Evolutionary conservation across 2,113 vertebrate species (phyloP).

Genomic region (Stomatorhinus ivindoensis): DNA sequence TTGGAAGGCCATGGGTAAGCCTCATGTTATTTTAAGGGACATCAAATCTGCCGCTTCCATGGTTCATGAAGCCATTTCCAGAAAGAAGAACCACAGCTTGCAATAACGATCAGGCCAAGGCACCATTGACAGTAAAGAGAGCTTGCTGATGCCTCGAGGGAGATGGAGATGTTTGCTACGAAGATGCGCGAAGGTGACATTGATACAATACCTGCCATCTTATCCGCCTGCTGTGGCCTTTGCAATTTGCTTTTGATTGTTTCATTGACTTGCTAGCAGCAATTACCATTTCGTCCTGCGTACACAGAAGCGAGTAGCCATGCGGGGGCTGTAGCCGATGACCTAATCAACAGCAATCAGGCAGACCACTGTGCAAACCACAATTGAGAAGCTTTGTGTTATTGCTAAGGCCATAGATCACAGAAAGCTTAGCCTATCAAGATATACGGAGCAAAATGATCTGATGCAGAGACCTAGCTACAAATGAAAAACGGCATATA

Average conservation of each 20-base stretch:
- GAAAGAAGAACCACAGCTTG: background rate
- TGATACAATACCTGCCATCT: background rate
- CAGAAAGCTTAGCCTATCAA: background rate
- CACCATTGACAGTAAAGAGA: background rate
- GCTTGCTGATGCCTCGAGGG: background rate
- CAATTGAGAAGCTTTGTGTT: background rate
- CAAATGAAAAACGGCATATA: background rate
- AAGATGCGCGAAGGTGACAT: background rate
- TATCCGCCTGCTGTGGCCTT: background rate
- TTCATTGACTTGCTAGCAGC: background rate
- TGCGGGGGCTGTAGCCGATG: background rate
- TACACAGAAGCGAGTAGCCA: background rate
- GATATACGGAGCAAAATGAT: background rate
- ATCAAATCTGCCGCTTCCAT: background rate
- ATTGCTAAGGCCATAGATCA: background rate
- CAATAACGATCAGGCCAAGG: background rate
- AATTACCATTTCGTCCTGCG: background rate
- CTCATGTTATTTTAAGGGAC: background rate
- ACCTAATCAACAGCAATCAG: background rate
- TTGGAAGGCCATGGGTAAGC: background rate
- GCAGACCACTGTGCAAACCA: background rate
- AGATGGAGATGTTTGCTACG: background rate
- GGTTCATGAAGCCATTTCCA: slow-evolving; percentile 1
- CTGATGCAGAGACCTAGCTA: background rate
- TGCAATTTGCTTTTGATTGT: background rate